Base-by-base conservation (phyloP, 2,113 vertebrate species). In the Pelvicachromis taeniatus region DNA sequence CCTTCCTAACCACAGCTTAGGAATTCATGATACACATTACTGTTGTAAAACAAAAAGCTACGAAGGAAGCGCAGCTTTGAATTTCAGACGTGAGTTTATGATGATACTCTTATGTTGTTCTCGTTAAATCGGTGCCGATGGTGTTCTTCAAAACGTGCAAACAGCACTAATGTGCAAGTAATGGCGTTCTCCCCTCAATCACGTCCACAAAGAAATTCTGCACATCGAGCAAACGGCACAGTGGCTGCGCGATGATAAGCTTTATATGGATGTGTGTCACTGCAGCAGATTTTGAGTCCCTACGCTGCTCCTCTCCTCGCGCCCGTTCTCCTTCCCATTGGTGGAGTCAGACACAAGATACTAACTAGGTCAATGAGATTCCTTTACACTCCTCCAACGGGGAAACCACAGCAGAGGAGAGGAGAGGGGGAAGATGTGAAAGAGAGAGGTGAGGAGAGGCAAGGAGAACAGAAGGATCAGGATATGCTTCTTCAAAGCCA, bases 361-460 rank as follows among this genome's bases (percentile, higher is more conserved):
- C 84, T 92, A 96, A 95, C 89, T 96, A 91, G 96, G 96, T 96
- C 96, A 96, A 95, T 94, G 94, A 95, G 90, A 96, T 95, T 94
- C 95, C 81, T 84, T 87, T 91, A 82, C 81, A 87, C 87, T 87
- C 85, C 68, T 92, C 73, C 63, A 81, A 82, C 84, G 82, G 88
- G 45, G 17, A 81, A 83, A 87, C 33, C 83, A 81, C 75, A 48
- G 88, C 42, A 19, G 75, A 82, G 78, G 38, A 52, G 83, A 55
- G 54, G 59, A 79, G 8, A 50, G 21, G 35, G 45, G 75, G 12
- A 23, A 52, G 33, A 80, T 16, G 61, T 31, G 81, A 82, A 42
- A 78, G 31, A 83, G 81, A 83, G 82, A 89, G 65, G 82, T 21
- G 58, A 84, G 81, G 56, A 54, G 65, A 42, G 65, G 84, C 68